Evolutionary conservation across 2,888 invertebrate genomes (phyloP).

Genomic region (Nycteola revayana): DNA sequence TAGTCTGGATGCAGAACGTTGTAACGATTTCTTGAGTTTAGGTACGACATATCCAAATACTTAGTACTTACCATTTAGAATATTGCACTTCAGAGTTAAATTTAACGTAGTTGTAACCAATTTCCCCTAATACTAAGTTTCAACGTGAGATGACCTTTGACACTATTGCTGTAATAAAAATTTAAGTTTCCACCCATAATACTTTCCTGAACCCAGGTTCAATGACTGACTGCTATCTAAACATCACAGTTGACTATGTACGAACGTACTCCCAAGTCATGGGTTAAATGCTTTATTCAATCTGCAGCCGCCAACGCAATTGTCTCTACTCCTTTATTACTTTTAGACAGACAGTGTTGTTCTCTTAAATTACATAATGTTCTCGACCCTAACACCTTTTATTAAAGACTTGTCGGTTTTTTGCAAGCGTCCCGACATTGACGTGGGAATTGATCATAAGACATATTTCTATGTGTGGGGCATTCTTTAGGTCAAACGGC

Average conservation of each 20-base stretch:
- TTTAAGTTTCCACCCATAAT: too few relatives aligned
- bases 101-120: too few relatives aligned
- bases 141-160: too few relatives aligned
- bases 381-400: slow-evolving; percentile 39
- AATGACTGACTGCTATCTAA: not conserved
- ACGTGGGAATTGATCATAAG: slow-evolving; percentile 32
- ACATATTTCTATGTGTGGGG: slow-evolving; percentile 19
- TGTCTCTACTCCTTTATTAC: slow-evolving; percentile 58
- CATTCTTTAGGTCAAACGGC: slow-evolving; percentile 20
- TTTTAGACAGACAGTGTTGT: slow-evolving; percentile 29
- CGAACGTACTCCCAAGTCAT: slow-evolving; percentile 35
- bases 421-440: slow-evolving; percentile 27
- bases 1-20: too few relatives aligned
- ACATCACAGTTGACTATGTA: not conserved
- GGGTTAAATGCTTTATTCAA: slow-evolving; percentile 72
- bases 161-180: too few relatives aligned
- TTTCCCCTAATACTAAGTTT: too few relatives aligned
- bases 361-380: slow-evolving; percentile 20
- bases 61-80: too few relatives aligned
- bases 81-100: too few relatives aligned
- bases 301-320: slow-evolving; percentile 68
- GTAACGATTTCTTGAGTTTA: too few relatives aligned
- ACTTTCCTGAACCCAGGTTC: too few relatives aligned
- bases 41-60: too few relatives aligned
- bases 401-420: slow-evolving; percentile 31